Conservation (phyloP, 2,888 invertebrate species). For the Nymphalis polychloros region DNA sequence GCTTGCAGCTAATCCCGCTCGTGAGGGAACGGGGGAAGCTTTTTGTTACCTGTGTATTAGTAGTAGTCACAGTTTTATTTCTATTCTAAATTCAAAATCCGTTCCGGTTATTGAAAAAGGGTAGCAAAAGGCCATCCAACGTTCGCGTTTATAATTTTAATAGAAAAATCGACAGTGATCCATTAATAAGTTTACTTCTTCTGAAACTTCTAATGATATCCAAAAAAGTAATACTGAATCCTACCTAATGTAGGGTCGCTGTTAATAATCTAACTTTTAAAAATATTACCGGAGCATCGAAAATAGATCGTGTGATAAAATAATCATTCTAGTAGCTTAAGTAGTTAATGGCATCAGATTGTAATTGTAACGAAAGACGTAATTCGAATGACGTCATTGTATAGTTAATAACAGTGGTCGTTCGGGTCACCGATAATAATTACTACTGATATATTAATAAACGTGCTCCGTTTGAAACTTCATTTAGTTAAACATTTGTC, state of each 20-base stretch:
- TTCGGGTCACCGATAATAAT: constrained; percentile 10
- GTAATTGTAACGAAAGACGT: not conserved
- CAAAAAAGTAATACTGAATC: no score
- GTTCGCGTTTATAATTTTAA: no score
- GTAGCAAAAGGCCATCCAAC: no score
- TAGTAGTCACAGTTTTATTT: no score
- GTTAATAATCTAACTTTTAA: not conserved
- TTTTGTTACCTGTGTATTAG: no score
- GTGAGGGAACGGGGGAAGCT: no score
- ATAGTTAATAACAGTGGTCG: constrained; percentile 1
- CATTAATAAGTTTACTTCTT: no score
- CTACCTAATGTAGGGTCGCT: not conserved
- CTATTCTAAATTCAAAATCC: no score
- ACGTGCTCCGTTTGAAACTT: not conserved
- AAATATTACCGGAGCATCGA: not conserved
- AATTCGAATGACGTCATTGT: constrained; percentile 8
- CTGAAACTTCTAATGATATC: no score
- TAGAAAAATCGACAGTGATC: no score
- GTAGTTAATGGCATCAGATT: constrained; percentile 5
- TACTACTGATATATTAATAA: not conserved
- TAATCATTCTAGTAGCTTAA: constrained; percentile 13
- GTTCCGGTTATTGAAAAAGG: no score
- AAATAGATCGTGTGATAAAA: not conserved
- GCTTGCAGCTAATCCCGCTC: no score
- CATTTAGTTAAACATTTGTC: not conserved